Conservation (phyloP, 2,113 vertebrate genomes). For the Hiodon alosoides region DNA sequence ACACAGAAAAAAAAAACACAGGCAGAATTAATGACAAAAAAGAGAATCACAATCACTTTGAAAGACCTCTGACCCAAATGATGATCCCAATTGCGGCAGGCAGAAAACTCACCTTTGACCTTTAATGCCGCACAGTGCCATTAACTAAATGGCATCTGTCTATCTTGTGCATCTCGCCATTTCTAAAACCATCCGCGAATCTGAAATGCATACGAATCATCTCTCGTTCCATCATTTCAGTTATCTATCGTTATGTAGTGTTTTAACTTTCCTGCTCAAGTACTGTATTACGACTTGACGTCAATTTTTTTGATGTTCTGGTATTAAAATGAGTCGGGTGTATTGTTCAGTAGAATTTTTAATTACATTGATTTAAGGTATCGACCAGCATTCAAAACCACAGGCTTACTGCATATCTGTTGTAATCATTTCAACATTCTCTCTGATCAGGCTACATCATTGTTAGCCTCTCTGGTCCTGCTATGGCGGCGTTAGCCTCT, state of each 20-base stretch:
- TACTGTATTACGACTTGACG: slow-evolving; percentile 6
- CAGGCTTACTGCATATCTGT: slow-evolving; percentile 23
- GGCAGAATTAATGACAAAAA: slow-evolving; percentile 37
- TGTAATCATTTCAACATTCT: slow-evolving; percentile 43
- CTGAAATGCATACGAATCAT: not conserved
- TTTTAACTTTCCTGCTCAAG: not conserved
- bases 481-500: no score
- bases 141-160: not conserved
- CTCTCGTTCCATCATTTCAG: slow-evolving; percentile 8
- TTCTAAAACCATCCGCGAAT: not conserved
- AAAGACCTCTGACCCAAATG: slow-evolving; percentile 46
- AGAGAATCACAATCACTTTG: slow-evolving; percentile 42
- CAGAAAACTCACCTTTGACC: slow-evolving; percentile 40
- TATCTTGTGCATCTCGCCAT: not conserved
- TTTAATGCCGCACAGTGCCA: slow-evolving; percentile 29
- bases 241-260: not conserved
- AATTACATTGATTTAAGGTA: slow-evolving; percentile 46
- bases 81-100: slow-evolving; percentile 27
- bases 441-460: not conserved
- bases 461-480: not conserved
- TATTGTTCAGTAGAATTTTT: slow-evolving; percentile 35
- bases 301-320: slow-evolving; percentile 17
- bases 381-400: slow-evolving; percentile 43
- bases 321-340: slow-evolving; percentile 1
- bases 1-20: slow-evolving; percentile 22